A percentile compares a stretch with the other conserved stretches of the same genome.
These are phyloP conservation scores for Chirona hameri DNA, from an alignment of 2,888 invertebrate species.

Conservation along the genomic window DNA sequence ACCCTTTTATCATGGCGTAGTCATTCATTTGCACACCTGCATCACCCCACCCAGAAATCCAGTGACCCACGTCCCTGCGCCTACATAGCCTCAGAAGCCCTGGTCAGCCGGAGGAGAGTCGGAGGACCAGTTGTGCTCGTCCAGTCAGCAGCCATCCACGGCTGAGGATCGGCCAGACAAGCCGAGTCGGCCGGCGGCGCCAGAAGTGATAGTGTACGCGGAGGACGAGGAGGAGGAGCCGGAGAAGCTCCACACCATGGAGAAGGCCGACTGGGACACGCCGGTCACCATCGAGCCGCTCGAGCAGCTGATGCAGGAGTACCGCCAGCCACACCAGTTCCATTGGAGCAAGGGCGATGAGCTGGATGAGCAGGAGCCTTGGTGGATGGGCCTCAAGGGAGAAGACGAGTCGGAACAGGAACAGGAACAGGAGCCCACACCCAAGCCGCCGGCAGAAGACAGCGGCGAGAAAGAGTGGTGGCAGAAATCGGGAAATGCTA, in stretches of 20 bases:
- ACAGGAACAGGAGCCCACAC: neutral
- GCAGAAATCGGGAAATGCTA: neutral
- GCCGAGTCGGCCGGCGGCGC: neutral
- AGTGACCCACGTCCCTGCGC: no score
- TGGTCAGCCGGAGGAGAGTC: no score
- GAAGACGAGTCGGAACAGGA: neutral
- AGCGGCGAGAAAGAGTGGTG: neutral
- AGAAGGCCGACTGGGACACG: constrained; percentile 8
- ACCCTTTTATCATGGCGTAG: no score
- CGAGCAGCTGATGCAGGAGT: neutral
- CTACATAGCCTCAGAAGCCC: no score
- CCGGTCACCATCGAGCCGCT: neutral
- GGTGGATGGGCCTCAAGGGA: neutral
- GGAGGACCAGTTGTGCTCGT: no score
- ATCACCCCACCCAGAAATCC: no score
- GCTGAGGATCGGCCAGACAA: neutral
- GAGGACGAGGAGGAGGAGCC: neutral
- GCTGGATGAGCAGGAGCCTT: neutral
- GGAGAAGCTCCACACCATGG: neutral
- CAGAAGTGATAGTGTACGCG: neutral
- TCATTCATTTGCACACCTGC: no score
- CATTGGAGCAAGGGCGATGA: neutral
- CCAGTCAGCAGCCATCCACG: no score
- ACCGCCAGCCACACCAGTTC: neutral
- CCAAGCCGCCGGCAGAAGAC: neutral